phyloP scores from a whole-genome alignment of 2,797 vertebrate genomes.

The Schizopygopsis pylzovi region DNA sequence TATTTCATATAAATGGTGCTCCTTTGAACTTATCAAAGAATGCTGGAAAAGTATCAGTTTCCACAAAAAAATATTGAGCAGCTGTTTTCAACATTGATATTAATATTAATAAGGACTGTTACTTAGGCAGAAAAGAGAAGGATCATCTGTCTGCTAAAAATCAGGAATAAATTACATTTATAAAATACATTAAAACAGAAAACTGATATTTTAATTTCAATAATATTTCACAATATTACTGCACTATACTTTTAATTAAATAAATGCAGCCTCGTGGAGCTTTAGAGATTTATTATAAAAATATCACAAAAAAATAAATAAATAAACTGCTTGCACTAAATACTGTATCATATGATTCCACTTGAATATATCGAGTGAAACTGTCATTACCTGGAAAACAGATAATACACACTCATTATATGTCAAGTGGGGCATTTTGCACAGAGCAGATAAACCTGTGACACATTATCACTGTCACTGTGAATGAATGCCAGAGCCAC shows the following conservation, averaged over 20 bases:
- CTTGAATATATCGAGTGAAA: neutral
- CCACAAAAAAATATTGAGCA: neutral
- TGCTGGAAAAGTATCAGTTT: no score
- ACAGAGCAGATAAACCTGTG: slow-evolving; percentile 53
- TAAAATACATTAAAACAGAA: no score
- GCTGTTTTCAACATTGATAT: neutral
- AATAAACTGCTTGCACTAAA: neutral
- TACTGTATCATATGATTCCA: neutral
- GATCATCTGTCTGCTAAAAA: no score
- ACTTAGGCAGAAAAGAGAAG: neutral
- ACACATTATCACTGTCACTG: slow-evolving; percentile 71
- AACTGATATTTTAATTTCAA: no score
- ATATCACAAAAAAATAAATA: neutral
- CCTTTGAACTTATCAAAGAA: neutral
- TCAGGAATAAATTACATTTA: no score
- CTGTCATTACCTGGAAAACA: neutral
- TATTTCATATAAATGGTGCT: neutral
- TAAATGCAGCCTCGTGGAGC: no score
- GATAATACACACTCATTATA: slow-evolving; percentile 62
- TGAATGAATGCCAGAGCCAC: slow-evolving; percentile 50
- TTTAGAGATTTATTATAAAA: neutral
- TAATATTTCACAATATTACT: no score
- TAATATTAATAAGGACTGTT: neutral
- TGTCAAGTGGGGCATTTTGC: slow-evolving; percentile 48
- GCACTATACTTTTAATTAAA: no score